Conservation (phyloP, 2,888 invertebrate genomes). For the Drosophila tripunctata region DNA sequence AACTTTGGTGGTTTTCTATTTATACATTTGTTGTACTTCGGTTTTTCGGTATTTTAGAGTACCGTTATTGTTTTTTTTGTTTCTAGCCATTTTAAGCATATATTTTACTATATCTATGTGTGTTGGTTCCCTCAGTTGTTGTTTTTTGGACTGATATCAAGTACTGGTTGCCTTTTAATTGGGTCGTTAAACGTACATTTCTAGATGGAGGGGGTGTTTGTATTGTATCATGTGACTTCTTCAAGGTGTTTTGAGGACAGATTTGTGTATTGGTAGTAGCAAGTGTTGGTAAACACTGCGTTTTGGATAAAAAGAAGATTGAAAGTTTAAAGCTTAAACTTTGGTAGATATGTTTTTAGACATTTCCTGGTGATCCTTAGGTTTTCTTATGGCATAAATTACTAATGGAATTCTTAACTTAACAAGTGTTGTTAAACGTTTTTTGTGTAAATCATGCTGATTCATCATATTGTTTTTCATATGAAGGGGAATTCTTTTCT, state of each 20-base stretch:
- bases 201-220: background rate
- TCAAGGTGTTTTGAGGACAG: conserved; percentile 65
- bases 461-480: too few relatives aligned
- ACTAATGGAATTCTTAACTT: too few relatives aligned
- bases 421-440: too few relatives aligned
- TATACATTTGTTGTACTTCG: conserved; percentile 26
- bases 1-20: conserved; percentile 37
- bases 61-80: conserved; percentile 20
- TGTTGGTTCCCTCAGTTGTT: conserved; percentile 31
- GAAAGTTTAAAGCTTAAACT: background rate
- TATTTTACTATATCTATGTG: conserved; percentile 62
- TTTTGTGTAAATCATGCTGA: too few relatives aligned
- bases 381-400: too few relatives aligned
- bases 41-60: conserved; percentile 16
- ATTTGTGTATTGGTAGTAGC: conserved; percentile 14
- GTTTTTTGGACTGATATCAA: conserved; percentile 67
- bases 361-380: too few relatives aligned
- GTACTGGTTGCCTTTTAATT: conserved; percentile 71
- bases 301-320: background rate
- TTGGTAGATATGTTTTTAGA: too few relatives aligned
- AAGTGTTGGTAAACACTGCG: conserved; percentile 9
- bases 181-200: conserved; percentile 74
- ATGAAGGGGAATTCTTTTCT: too few relatives aligned
- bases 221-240: conserved; percentile 68
- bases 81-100: conserved; percentile 56